Conservation (phyloP, 1,140 invertebrate genomes). For the Prorops nasuta region DNA sequence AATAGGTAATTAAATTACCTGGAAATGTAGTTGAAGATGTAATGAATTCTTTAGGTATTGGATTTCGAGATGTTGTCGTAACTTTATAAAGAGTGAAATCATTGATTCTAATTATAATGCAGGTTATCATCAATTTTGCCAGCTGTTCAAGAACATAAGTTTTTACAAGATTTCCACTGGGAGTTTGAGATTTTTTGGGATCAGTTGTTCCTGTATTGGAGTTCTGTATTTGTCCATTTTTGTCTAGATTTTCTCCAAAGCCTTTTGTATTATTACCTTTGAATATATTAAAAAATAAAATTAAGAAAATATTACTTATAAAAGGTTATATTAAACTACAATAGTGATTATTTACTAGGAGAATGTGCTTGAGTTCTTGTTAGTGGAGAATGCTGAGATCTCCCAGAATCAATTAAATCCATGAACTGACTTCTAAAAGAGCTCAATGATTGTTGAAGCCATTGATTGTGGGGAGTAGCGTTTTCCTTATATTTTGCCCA, state of each 20-base stretch:
- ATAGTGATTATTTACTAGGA: constrained; percentile 26
- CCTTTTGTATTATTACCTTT: constrained; percentile 35
- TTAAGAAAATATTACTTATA: neutral
- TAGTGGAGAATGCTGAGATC: constrained; percentile 61
- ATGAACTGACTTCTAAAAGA: constrained; percentile 67
- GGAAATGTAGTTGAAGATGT: constrained; percentile 61
- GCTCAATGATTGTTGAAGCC: constrained; percentile 71
- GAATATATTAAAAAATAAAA: constrained; percentile 7
- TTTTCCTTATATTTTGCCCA: constrained; percentile 79
- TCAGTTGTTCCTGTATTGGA: constrained; percentile 28
- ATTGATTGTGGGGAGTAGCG: constrained; percentile 69
- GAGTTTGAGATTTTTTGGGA: constrained; percentile 39
- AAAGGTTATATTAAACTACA: neutral
- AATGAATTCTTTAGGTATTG: constrained; percentile 75
- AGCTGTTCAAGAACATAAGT: constrained; percentile 71
- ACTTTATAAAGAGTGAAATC: constrained; percentile 86
- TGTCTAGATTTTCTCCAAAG: constrained; percentile 35
- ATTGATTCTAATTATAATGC: constrained; percentile 83
- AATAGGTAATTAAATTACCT: neutral
- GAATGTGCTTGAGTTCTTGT: constrained; percentile 50
- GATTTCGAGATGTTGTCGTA: constrained; percentile 70
- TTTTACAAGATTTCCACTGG: constrained; percentile 61
- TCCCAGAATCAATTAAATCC: constrained; percentile 63
- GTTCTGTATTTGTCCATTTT: constrained; percentile 30
- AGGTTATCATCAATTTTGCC: constrained; percentile 88